phyloP scores from a whole-genome alignment of 2,113 vertebrate genomes.

The Chamaetylas fuelleborni region DNA sequence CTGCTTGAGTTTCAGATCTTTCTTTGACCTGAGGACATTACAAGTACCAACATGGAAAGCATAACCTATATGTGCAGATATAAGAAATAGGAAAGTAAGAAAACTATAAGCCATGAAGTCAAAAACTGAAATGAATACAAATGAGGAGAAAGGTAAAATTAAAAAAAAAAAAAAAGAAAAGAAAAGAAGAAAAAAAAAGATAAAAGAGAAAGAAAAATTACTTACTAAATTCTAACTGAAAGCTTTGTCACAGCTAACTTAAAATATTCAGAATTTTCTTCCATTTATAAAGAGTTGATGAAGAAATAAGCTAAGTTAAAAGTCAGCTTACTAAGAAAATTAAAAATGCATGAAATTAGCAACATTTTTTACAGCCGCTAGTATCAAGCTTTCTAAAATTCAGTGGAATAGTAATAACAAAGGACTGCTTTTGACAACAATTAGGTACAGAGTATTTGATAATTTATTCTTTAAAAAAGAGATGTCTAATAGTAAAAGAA shows the following conservation, averaged over 20 bases:
- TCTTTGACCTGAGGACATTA: neutral
- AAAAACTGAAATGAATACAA: neutral
- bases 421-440: neutral
- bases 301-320: neutral
- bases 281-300: neutral
- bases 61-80: neutral
- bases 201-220: neutral
- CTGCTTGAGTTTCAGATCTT: neutral
- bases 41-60: neutral
- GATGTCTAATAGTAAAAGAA: neutral
- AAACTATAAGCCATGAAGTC: neutral
- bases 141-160: neutral
- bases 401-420: neutral
- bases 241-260: neutral
- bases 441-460: neutral
- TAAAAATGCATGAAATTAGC: neutral
- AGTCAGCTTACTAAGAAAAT: neutral
- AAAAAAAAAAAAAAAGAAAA: neutral
- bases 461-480: neutral
- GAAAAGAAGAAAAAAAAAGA: no score
- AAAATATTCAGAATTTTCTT: slow-evolving; percentile 1
- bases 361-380: neutral
- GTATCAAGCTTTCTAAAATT: neutral
- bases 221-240: neutral
- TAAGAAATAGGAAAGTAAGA: neutral